phyloP scores from a whole-genome alignment of 2,797 vertebrate species.

The Sebastiscus albofasciatus region DNA sequence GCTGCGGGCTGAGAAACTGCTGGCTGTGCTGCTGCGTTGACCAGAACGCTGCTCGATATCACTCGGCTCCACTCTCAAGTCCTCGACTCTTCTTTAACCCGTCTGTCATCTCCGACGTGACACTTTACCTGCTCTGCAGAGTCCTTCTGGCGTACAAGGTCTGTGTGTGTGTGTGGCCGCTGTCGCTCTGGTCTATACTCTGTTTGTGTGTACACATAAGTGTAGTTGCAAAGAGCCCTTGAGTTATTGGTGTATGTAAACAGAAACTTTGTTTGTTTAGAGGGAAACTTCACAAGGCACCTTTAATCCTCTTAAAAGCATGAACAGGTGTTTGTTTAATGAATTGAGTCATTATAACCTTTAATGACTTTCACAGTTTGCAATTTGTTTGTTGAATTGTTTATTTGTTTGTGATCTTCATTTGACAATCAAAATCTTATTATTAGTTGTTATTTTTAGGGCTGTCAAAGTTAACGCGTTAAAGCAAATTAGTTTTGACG shows the following conservation, averaged over 20 bases:
- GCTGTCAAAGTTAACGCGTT: too few relatives aligned
- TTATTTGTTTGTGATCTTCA: background rate
- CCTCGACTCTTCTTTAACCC: background rate
- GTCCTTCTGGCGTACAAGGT: background rate
- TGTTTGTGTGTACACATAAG: background rate
- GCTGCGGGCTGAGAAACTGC: constrained; percentile 34
- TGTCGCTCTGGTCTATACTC: background rate
- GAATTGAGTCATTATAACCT: too few relatives aligned
- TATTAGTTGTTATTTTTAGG: background rate
- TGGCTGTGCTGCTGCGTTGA: constrained; percentile 26
- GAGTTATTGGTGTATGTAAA: background rate
- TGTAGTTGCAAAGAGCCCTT: background rate
- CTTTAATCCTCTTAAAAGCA: too few relatives aligned
- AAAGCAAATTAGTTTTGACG: too few relatives aligned
- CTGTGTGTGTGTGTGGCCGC: constrained; percentile 2
- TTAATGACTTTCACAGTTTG: background rate
- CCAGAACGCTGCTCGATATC: constrained; percentile 17
- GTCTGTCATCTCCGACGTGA: constrained; percentile 18
- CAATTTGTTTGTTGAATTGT: background rate
- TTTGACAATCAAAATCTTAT: background rate
- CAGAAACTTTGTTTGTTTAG: too few relatives aligned
- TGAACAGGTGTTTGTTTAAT: background rate
- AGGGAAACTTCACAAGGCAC: too few relatives aligned
- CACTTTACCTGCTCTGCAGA: background rate
- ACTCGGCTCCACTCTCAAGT: constrained; percentile 1